Percentiles rank a stretch among this genome's conserved stretches.
Evolutionary conservation across 37 sponge, comb jelly and placozoan species (phyloP).

Genomic region (Theonella swinhoei): DNA sequence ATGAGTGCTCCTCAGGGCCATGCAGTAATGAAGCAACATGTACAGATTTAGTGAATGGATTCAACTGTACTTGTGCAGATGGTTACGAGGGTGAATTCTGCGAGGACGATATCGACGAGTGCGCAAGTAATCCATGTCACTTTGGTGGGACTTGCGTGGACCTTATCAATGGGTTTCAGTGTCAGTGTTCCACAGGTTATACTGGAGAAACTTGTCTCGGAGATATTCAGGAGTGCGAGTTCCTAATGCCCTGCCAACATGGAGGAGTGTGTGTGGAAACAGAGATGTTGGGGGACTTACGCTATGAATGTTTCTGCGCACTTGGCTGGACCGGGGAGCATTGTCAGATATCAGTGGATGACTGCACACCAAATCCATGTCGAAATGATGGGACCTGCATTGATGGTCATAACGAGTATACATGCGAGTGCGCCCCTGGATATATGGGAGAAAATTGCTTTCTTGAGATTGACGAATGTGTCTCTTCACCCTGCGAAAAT

Average conservation of each 20-base stretch:
- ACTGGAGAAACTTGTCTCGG: slow-evolving; percentile 34
- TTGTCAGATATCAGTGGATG: slow-evolving; percentile 58
- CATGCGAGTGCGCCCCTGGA: slow-evolving; percentile 66
- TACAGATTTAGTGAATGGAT: slow-evolving; percentile 22
- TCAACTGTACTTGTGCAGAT: slow-evolving; percentile 28
- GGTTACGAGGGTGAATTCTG: slow-evolving; percentile 36
- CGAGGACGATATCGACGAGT: slow-evolving; percentile 47
- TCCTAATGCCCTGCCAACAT: slow-evolving; percentile 41
- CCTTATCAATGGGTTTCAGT: slow-evolving; percentile 22
- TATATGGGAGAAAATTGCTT: slow-evolving; percentile 72
- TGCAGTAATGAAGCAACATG: slow-evolving; percentile 57
- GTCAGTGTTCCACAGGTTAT: slow-evolving; percentile 47
- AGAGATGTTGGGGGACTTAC: background rate
- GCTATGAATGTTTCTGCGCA: slow-evolving; percentile 76
- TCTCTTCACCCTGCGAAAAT: slow-evolving; percentile 63
- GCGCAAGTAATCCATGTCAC: slow-evolving; percentile 21
- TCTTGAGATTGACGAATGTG: slow-evolving; percentile 59
- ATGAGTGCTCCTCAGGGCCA: slow-evolving; percentile 41
- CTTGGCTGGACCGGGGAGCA: slow-evolving; percentile 82
- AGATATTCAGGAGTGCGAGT: slow-evolving; percentile 38
- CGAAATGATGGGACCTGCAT: slow-evolving; percentile 75
- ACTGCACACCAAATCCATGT: slow-evolving; percentile 70
- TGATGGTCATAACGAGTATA: slow-evolving; percentile 58
- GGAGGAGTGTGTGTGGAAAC: slow-evolving; percentile 22
- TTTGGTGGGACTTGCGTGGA: slow-evolving; percentile 48